Evolutionary conservation across 2,888 invertebrate genomes (phyloP).

Genomic region (Chrysotoxum bicinctum): DNA sequence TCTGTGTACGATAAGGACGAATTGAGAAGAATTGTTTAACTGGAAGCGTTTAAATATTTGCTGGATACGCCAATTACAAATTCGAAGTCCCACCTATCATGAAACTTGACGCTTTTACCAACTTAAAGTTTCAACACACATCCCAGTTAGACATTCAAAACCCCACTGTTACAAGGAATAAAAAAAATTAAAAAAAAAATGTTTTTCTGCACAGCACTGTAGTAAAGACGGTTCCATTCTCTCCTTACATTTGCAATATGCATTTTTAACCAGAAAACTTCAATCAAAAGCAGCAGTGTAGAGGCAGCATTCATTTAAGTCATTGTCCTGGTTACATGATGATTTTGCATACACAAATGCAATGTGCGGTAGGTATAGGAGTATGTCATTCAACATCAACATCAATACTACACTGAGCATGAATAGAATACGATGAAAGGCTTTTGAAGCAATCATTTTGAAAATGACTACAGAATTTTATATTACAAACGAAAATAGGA

Average conservation of each 20-base stretch:
- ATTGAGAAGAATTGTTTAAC: no score
- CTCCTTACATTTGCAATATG: slow-evolving; percentile 28
- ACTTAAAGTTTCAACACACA: no score
- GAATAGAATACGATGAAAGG: slow-evolving; percentile 21
- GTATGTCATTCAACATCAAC: slow-evolving; percentile 41
- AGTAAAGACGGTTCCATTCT: neutral
- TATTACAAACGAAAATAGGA: neutral
- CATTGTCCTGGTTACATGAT: slow-evolving; percentile 56
- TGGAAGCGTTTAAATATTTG: no score
- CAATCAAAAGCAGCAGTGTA: slow-evolving; percentile 20
- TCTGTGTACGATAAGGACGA: no score
- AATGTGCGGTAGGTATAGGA: slow-evolving; percentile 17
- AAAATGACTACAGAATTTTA: neutral
- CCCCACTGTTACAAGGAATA: no score
- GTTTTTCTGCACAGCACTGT: neutral
- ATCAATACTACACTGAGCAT: slow-evolving; percentile 16
- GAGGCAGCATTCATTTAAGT: slow-evolving; percentile 38
- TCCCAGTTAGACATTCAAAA: no score
- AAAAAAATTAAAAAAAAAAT: neutral
- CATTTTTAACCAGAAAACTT: slow-evolving; percentile 55
- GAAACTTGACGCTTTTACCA: no score
- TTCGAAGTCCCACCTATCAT: no score
- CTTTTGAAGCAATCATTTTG: slow-evolving; percentile 30
- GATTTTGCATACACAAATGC: slow-evolving; percentile 46
- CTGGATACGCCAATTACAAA: no score